Conservation (phyloP, 1,140 invertebrate species). For the Sycophaga agraensis region DNA sequence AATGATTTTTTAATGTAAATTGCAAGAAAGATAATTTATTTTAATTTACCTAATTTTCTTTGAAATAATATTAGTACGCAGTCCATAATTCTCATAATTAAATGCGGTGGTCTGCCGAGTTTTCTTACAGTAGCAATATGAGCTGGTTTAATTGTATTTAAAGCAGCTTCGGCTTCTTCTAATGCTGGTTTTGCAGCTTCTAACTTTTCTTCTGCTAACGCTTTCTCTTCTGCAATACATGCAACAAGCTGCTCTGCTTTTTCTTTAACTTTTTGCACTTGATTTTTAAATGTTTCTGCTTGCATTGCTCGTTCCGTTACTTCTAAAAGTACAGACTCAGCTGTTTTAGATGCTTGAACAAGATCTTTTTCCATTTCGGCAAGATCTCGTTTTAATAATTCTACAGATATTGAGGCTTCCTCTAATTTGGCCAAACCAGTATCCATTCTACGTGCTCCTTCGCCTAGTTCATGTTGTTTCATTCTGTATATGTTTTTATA, state of each 20-base stretch:
- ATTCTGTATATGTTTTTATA: conserved; percentile 92
- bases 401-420: conserved; percentile 90
- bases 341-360: conserved; percentile 83
- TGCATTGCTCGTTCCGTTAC: conserved; percentile 90
- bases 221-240: conserved; percentile 89
- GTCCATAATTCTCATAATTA: conserved; percentile 98
- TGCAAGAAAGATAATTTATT: not conserved
- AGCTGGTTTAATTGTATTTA: conserved; percentile 95
- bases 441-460: conserved; percentile 90
- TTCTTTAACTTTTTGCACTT: conserved; percentile 93
- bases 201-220: conserved; percentile 84
- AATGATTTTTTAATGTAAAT: not conserved
- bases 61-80: conserved; percentile 93
- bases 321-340: conserved; percentile 82
- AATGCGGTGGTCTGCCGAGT: conserved; percentile 88
- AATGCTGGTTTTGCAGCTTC: conserved; percentile 89
- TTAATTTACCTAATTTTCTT: conserved; percentile 68
- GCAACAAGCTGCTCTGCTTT: conserved; percentile 90
- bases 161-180: conserved; percentile 90
- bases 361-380: conserved; percentile 93
- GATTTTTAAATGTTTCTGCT: conserved; percentile 92
- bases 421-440: conserved; percentile 90
- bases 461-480: conserved; percentile 85
- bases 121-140: conserved; percentile 97
- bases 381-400: conserved; percentile 86